These are phyloP conservation scores for Drosophila macrospina DNA, from an alignment of 2,888 invertebrate species.

Conservation along the genomic window DNA sequence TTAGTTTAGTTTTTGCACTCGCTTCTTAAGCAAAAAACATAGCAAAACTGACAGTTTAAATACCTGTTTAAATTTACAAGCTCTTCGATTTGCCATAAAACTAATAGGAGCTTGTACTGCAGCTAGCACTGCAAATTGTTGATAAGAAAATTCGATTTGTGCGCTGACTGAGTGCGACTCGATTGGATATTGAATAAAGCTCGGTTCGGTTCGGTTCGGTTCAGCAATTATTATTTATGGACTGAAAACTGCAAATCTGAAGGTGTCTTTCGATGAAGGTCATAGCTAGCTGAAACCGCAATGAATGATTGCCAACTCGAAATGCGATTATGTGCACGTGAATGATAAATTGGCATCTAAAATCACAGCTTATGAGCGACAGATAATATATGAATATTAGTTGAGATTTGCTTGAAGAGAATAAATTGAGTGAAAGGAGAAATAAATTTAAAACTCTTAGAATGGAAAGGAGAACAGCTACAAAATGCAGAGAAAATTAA, in stretches of 20 bases:
- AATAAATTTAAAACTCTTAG: too few relatives aligned
- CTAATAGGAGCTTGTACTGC: constrained; percentile 15
- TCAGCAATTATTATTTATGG: background rate
- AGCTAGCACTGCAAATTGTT: constrained; percentile 27
- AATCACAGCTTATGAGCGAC: background rate
- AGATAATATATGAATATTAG: background rate
- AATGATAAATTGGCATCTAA: background rate
- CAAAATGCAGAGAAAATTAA: too few relatives aligned
- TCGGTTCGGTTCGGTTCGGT: too few relatives aligned
- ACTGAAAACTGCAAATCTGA: background rate
- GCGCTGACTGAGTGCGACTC: background rate
- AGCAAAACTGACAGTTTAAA: constrained; percentile 27
- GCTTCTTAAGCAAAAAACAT: background rate
- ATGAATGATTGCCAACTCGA: background rate
- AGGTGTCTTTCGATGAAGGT: background rate
- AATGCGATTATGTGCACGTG: background rate
- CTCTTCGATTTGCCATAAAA: constrained; percentile 43
- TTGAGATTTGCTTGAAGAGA: too few relatives aligned
- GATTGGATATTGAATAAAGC: constrained; percentile 4
- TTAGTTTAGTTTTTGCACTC: constrained; percentile 9
- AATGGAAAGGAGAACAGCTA: too few relatives aligned
- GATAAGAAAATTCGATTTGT: constrained; percentile 43
- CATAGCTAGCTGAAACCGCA: background rate
- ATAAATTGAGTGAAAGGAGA: too few relatives aligned
- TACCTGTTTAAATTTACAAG: constrained; percentile 59